phyloP scores from a whole-genome alignment of 2,888 invertebrate genomes.

The Steinernema scapterisci region DNA sequence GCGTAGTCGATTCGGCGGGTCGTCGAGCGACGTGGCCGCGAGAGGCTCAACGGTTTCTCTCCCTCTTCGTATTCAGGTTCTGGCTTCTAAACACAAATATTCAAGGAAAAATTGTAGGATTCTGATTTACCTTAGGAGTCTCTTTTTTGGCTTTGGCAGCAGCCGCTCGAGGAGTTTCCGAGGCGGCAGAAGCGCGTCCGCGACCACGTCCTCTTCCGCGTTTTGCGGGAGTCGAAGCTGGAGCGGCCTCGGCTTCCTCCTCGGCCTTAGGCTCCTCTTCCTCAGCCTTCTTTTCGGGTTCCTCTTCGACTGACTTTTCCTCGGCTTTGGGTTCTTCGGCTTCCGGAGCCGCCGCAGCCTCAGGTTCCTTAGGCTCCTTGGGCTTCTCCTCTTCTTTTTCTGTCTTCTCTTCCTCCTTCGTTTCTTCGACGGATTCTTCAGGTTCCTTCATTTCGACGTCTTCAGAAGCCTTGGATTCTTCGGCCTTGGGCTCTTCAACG shows the following conservation, averaged over 20 bases:
- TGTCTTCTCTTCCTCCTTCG: conserved; percentile 27
- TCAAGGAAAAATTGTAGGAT: not conserved
- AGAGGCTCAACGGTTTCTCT: conserved; percentile 43
- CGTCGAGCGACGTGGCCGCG: conserved; percentile 63
- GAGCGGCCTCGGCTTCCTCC: conserved; percentile 42
- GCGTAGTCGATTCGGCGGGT: conserved; percentile 61
- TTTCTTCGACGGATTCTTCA: conserved; percentile 20
- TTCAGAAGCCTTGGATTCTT: not conserved
- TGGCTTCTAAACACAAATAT: not conserved
- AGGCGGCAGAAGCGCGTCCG: conserved; percentile 37
- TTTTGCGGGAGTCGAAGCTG: conserved; percentile 33
- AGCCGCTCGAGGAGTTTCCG: conserved; percentile 34
- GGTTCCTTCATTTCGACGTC: conserved; percentile 27
- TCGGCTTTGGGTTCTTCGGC: conserved; percentile 35
- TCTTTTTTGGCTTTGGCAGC: conserved; percentile 33
- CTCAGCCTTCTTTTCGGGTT: conserved; percentile 32
- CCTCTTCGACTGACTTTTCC: conserved; percentile 36
- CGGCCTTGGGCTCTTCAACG: conserved; percentile 33
- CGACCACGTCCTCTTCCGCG: conserved; percentile 53
- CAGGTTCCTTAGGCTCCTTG: conserved; percentile 36
- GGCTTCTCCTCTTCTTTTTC: conserved; percentile 37
- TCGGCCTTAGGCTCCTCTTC: conserved; percentile 38
- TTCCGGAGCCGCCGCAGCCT: not conserved
- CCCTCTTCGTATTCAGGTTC: conserved; percentile 1
- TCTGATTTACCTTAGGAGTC: conserved; percentile 33